Evolutionary conservation across 2,797 vertebrate genomes (phyloP), one percentile per base, ranked within the genome.

Genomic region (Psittacula derbiana): DNA sequence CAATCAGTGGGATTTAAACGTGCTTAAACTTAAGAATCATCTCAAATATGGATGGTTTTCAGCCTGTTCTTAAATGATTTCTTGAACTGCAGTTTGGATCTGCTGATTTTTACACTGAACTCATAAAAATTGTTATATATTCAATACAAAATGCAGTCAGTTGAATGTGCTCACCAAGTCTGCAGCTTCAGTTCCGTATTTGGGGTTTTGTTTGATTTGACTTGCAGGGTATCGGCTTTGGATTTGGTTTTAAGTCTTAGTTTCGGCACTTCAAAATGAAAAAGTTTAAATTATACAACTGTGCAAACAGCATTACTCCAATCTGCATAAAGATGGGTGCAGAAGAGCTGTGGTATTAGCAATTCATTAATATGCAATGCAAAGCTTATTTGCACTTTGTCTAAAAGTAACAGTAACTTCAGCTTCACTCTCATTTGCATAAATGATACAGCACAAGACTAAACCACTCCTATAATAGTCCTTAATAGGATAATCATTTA

Each of bases 371-470:
- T 97, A 97, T 97, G 97, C 96, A 97, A 96, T 58, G 84, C 86
- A 94, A 96, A 94, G 94, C 95, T 96, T 97, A 96, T 97, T 97
- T 97, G 97, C 95, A 96, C 96, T 97, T 96, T 94, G 96, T 96
- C 95, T 97, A 87, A 96, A 96, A 97, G 97, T 97, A 95, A 96
- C 95, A 93, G 95, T 93, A 95, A 97, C 93, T 96, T 96, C 86
- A 73, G 94, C 57, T 95, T 93, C 53, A 55, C 83, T 81, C 92
- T 88, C 92, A 80, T 97, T 87, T 92, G 82, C 95, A 92, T 96
- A 93, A 96, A 81, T 92, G 95, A 97, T 96, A 12, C 91, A 84
- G 92, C 78, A 73, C 82, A 67, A 52, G 86, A 55, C 78, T 58
- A 49, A 93, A 73, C 50, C 92, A 31, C 86, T 96, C 65, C 83